Base-by-base conservation (phyloP, 2,797 vertebrate genomes). In the Melanotaenia boesemani region DNA sequence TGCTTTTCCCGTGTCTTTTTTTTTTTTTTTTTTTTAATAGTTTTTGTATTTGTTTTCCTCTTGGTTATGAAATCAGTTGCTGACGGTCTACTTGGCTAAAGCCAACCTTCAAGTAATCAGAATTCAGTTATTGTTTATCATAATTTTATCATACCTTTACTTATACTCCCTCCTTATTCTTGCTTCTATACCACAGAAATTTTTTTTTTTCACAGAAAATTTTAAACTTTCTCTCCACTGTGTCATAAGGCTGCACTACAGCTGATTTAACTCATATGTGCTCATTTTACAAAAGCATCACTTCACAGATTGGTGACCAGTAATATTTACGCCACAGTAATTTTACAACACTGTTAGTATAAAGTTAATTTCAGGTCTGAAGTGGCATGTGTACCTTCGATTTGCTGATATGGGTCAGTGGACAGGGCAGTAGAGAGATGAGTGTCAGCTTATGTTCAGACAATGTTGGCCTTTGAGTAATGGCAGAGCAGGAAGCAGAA, bases 321-420 rank as follows among this genome's bases (percentile, higher is more conserved):
- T 18, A 18, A 39, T 28, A 28, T 62, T 37, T 56, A 24, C 20
- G 54, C 28, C 15, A 54, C 46, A 55, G 37, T 57, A 63, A 57
- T 52, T 76, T 39, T 24, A 63, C 41, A 32, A 50, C 12, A 58
- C 22, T 63, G 20, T 59, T 41, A 6, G 5, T 28, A 56, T 52
- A 20, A 75, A 63, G 39, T 70, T 48, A 15, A 64, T n/a, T 39
- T 50, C 32, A 44, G 57, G 28, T 54, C 24, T 22, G 13, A 70
- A 61, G 32, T 72, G 28, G 18, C 63, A 41, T n/a, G 62, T 65
- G 34, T 69, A 52, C 34, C 10, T 12, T 36, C 28, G 48, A 48
- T 62, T 34, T 37, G 56, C n/a, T 54, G 67, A 52, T 28, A 34
- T 16, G 1, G 37, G 12, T 37, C 30, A 65, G 37, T 12, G 30